Base-by-base conservation (phyloP, 2,113 vertebrate species). In the Corvus moneduloides region DNA sequence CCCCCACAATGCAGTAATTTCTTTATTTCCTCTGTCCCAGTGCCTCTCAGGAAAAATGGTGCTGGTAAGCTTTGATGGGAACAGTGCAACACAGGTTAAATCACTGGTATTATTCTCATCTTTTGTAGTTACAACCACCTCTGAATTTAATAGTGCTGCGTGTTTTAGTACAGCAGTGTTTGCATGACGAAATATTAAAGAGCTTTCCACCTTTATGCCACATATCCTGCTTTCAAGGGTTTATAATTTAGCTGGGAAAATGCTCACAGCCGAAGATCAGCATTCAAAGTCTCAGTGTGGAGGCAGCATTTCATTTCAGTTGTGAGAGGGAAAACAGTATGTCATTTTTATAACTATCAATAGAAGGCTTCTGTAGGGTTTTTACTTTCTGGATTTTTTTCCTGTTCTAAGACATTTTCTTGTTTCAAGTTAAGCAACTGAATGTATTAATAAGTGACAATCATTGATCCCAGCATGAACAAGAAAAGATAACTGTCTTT, bases 241-340 rank as follows among this genome's bases (percentile, higher is more conserved):
- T 86, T 90, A 59, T 68, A 91, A 89, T 90, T 46, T 62, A 87
- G 66, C 79, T 84, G 64, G 46, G 73, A 90, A 93, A 94, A 90
- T 51, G 68, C 61, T 92, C 77, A 80, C 39, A 94, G 87, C 43
- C 67, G 58, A 93, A 91, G 87, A 89, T 83, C 92, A 76, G 59
- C 71, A 91, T 95, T 96, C 73, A 94, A 82, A 93, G 37, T 59
- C 85, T 86, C 93, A 88, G 79, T 90, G 72, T 91, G 85, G 56
- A 96, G 90, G 67, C 75, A 91, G 68, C 24, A 74, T 95, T 95
- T 95, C 89, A 93, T 91, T 96, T 93, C 73, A 79, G 30, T 80
- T 84, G 59, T 80, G 78, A 94, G 72, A 92, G 51, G 74, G 37
- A 73, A 96, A 96, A 93, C 79, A 86, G 67, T 93, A 89, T 83